Percentiles rank a stretch among this genome's conserved stretches.
Conservation (phyloP, 2,888 invertebrate genomes). For the Tupiocoris notatus region DNA sequence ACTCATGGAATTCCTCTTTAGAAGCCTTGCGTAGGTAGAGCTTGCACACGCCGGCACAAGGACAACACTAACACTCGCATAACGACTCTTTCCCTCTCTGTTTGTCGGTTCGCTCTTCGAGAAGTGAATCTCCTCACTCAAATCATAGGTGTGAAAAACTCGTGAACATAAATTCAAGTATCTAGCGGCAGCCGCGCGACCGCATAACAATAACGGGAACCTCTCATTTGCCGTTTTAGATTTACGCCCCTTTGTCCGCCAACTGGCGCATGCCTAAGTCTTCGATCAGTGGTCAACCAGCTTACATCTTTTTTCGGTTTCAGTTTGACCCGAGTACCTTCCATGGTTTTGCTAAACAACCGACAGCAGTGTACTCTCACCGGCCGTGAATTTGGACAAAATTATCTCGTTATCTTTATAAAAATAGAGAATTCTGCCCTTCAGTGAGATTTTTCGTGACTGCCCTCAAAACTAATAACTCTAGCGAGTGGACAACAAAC, state of each 20-base stretch:
- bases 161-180: neutral
- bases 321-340: no score
- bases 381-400: no score
- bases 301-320: no score
- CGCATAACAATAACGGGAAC: neutral
- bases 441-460: no score
- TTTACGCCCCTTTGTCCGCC: neutral
- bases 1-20: conserved; percentile 44
- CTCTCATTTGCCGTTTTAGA: neutral
- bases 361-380: no score
- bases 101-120: conserved; percentile 28
- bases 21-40: conserved; percentile 44
- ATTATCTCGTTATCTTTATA: no score
- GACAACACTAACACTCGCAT: neutral
- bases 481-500: no score
- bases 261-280: neutral
- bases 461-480: no score
- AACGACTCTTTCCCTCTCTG: neutral
- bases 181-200: neutral
- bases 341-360: no score
- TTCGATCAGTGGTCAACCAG: no score
- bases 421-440: no score
- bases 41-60: conserved; percentile 26
- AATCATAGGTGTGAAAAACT: conserved; percentile 41
- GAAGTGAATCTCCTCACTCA: conserved; percentile 33